Evolutionary conservation across 2,113 vertebrate species (phyloP).

Genomic region (Leptocoma aspasia): DNA sequence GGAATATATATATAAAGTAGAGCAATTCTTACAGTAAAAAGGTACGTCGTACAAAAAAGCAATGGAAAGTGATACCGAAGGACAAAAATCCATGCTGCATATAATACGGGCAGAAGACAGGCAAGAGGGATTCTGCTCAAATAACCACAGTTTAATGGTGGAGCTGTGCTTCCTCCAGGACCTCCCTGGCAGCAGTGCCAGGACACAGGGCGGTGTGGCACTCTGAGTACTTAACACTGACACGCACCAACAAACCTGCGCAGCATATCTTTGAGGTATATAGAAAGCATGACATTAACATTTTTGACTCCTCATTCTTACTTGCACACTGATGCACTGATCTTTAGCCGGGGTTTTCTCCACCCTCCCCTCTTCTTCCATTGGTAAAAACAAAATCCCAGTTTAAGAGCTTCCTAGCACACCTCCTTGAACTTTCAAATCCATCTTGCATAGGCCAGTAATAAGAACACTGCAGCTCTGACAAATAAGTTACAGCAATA

Average conservation of each 20-base stretch:
- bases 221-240: background rate
- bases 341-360: background rate
- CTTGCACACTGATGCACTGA: background rate
- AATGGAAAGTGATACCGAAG: constrained; percentile 42
- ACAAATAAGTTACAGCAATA: constrained; percentile 73
- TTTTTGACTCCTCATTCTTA: constrained; percentile 20
- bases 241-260: background rate
- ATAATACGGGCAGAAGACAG: constrained; percentile 36
- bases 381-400: background rate
- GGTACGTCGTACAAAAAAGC: constrained; percentile 65
- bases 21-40: constrained; percentile 68
- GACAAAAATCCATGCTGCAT: constrained; percentile 53
- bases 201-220: background rate
- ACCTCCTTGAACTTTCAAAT: constrained; percentile 27
- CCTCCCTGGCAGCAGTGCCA: background rate
- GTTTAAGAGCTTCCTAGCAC: constrained; percentile 34
- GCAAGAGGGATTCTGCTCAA: constrained; percentile 42
- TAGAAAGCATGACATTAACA: constrained; percentile 47
- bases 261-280: constrained; percentile 73
- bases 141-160: constrained; percentile 31
- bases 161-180: background rate
- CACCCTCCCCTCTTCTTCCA: background rate
- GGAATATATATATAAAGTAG: constrained; percentile 72
- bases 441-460: constrained; percentile 67
- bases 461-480: constrained; percentile 67